Evolutionary conservation across 2,113 vertebrate species (phyloP).

Genomic region (Anarhynchus alexandrinus): DNA sequence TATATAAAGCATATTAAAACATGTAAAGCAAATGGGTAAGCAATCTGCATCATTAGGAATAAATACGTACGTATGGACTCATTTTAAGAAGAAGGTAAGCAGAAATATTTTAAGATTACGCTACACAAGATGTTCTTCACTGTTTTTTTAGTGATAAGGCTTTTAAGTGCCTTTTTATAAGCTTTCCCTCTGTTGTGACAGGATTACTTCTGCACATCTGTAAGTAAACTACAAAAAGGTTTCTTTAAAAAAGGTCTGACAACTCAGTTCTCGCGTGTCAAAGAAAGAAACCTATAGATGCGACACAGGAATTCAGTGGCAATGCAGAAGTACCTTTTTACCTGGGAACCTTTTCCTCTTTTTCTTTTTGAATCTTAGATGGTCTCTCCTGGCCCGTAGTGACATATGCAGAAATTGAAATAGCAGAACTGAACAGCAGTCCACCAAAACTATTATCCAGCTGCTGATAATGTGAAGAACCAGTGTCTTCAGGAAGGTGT

Average conservation of each 20-base stretch:
- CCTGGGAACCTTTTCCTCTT: background rate
- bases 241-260: slow-evolving; percentile 1
- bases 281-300: background rate
- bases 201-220: slow-evolving; percentile 55
- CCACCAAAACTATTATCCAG: background rate
- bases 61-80: slow-evolving; percentile 32
- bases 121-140: slow-evolving; percentile 34
- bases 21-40: slow-evolving; percentile 18
- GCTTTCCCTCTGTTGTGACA: slow-evolving; percentile 55
- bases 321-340: background rate
- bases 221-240: slow-evolving; percentile 1
- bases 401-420: background rate
- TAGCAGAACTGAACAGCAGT: background rate
- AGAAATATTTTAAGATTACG: slow-evolving; percentile 47
- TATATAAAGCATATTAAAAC: background rate
- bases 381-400: background rate
- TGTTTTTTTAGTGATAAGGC: slow-evolving; percentile 45
- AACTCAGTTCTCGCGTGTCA: background rate
- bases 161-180: slow-evolving; percentile 61
- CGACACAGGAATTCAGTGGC: background rate
- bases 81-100: slow-evolving; percentile 50
- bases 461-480: background rate
- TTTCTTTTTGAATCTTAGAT: background rate
- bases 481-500: background rate
- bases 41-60: slow-evolving; percentile 45